Evolutionary conservation across 2,888 invertebrate species (phyloP).

Genomic region (Cantharis nigra): DNA sequence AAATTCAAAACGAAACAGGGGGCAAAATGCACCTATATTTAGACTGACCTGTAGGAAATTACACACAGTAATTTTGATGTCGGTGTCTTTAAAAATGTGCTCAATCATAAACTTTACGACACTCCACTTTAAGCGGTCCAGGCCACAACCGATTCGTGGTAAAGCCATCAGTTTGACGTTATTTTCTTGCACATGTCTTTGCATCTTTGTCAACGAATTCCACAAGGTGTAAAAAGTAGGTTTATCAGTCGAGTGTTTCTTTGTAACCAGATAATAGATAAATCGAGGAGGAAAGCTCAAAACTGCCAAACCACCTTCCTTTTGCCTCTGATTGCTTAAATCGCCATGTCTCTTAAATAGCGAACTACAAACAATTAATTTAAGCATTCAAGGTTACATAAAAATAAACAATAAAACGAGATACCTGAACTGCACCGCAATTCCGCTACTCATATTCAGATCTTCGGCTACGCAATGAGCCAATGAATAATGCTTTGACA

Average conservation of each 20-base stretch:
- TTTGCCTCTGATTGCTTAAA: constrained; percentile 49
- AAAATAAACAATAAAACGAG: constrained; percentile 17
- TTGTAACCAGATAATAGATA: constrained; percentile 67
- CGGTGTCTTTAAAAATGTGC: constrained; percentile 57
- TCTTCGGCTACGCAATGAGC: constrained; percentile 65
- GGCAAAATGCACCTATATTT: no score
- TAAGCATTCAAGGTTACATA: background rate
- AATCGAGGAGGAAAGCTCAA: constrained; percentile 55
- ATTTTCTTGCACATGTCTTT: constrained; percentile 54
- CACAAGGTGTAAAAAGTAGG: constrained; percentile 58
- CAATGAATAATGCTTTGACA: constrained; percentile 57
- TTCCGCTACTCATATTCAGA: constrained; percentile 62
- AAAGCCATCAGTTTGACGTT: constrained; percentile 62
- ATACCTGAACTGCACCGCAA: constrained; percentile 59
- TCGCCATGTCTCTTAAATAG: constrained; percentile 48
- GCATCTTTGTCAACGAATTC: constrained; percentile 55
- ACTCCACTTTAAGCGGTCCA: constrained; percentile 67
- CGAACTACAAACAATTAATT: constrained; percentile 41
- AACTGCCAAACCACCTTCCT: constrained; percentile 57
- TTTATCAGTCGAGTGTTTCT: constrained; percentile 58
- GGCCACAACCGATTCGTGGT: constrained; percentile 69
- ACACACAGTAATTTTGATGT: constrained; percentile 60
- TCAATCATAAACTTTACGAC: constrained; percentile 60
- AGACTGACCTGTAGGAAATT: constrained; percentile 53
- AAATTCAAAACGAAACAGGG: no score